Evolutionary conservation across 2,797 vertebrate genomes (phyloP), one percentile per base, ranked within the genome.

Genomic region (Pseudopleuronectes americanus): DNA sequence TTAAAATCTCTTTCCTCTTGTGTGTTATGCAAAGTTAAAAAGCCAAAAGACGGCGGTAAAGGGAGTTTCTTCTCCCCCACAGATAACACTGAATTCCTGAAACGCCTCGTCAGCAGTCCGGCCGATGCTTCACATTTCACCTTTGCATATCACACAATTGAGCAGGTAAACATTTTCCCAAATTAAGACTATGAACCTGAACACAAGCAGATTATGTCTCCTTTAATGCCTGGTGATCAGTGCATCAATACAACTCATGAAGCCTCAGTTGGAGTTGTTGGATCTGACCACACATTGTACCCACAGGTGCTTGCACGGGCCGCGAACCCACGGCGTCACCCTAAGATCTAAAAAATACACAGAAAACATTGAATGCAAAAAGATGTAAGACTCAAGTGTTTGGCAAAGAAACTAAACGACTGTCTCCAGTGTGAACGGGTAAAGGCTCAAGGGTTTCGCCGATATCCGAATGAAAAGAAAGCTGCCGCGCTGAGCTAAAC

Each of bases 391-490:
- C 81, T 74, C 24, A 57, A 70, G 81, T 81, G 78, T 90, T 92
- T 92, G 90, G 88, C 88, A 86, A 88, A 85, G 56, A 80, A 85
- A 78, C 60, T 79, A 76, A 77, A 10, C 2, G 38, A 70, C 17
- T n/a, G n/a, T 38, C 51, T 75, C 19, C 53, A 45, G 57, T 74
- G 33, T 41, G 68, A 79, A 64, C 60, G 69, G 82, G 60, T 74
- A 48, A 79, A 88, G 57, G 79, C 79, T 83, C 43, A 8, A 17
- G 49, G 49, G 56, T 69, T 80, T 79, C 66, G 47, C 73, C 36
- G 19, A n/a, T 51, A 45, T 77, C 58, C 51, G 49, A 83, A 79
- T 66, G 47, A 72, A 91, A 89, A 90, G 43, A 76, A 86, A 92
- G 86, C 84, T 86, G 88, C 84, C 68, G 2, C 72, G 70, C 71